Conservation (phyloP, 2,888 invertebrate species). For the Tetragonula carbonaria region DNA sequence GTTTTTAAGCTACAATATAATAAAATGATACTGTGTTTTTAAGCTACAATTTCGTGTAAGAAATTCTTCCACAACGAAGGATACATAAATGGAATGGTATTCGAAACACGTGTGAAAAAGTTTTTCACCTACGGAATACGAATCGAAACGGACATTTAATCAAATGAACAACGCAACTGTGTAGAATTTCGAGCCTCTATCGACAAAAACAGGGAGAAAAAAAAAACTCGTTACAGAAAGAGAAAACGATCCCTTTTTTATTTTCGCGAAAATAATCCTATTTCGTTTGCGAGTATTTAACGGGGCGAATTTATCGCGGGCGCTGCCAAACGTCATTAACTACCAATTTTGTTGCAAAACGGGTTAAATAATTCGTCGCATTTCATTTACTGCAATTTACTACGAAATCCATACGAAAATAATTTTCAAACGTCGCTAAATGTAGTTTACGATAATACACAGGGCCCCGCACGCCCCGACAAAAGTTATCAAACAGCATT, state of each 20-base stretch:
- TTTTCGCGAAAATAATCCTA: conserved; percentile 10
- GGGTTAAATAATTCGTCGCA: conserved; percentile 52
- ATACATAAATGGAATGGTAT: not conserved
- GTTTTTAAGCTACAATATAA: too few species aligned
- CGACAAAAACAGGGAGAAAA: not conserved
- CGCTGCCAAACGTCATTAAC: conserved; percentile 55
- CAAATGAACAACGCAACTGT: not conserved
- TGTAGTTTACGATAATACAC: conserved; percentile 56
- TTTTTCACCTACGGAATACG: not conserved
- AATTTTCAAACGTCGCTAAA: conserved; percentile 57
- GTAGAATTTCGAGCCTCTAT: not conserved
- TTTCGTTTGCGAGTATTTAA: conserved; percentile 46
- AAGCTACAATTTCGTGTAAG: too few species aligned
- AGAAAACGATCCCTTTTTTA: conserved; percentile 18
- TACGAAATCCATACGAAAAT: conserved; percentile 56
- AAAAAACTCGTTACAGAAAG: not conserved
- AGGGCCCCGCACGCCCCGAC: conserved; percentile 13
- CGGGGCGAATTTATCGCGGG: conserved; percentile 42
- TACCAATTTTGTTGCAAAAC: conserved; percentile 53
- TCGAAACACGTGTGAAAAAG: not conserved
- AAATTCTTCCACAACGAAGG: not conserved
- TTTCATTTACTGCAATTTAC: conserved; percentile 58
- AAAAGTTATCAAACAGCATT: conserved; percentile 56
- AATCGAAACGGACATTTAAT: not conserved
- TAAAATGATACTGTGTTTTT: too few species aligned